Conservation (phyloP, 2,888 invertebrate species). For the Pherbina coryleti region DNA sequence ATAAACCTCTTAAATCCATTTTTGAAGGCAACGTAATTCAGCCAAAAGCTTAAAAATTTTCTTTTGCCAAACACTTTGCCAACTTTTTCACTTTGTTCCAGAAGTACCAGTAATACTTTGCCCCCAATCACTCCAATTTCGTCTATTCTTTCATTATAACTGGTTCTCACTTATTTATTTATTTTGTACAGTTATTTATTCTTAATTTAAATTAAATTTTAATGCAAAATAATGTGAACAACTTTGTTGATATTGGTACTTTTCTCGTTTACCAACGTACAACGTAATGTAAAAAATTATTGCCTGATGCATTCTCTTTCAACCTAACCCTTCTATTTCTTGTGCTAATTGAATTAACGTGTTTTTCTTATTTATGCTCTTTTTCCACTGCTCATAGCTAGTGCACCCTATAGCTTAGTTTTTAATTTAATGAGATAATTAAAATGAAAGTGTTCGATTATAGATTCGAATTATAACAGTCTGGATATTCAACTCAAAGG, state of each 20-base stretch:
- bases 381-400: not conserved
- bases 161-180: too few relatives aligned
- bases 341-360: conserved; percentile 60
- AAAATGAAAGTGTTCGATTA: too few relatives aligned
- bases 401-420: conserved; percentile 10
- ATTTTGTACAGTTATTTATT: conserved; percentile 38
- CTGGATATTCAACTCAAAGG: too few relatives aligned
- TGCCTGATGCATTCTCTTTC: conserved; percentile 6
- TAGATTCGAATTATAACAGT: too few relatives aligned
- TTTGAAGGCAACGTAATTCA: not conserved
- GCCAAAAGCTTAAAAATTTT: not conserved
- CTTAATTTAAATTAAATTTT: conserved; percentile 46
- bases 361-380: conserved; percentile 29
- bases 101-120: not conserved
- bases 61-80: not conserved
- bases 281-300: conserved; percentile 31
- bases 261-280: conserved; percentile 22
- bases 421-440: not conserved
- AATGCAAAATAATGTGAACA: conserved; percentile 40
- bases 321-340: conserved; percentile 38
- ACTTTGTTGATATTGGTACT: conserved; percentile 19
- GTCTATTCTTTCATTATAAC: too few relatives aligned
- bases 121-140: conserved; percentile 5
- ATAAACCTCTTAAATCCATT: conserved; percentile 65
- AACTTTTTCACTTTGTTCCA: not conserved